Conservation (phyloP, 2,113 vertebrate genomes). For the Delphinapterus leucas region DNA sequence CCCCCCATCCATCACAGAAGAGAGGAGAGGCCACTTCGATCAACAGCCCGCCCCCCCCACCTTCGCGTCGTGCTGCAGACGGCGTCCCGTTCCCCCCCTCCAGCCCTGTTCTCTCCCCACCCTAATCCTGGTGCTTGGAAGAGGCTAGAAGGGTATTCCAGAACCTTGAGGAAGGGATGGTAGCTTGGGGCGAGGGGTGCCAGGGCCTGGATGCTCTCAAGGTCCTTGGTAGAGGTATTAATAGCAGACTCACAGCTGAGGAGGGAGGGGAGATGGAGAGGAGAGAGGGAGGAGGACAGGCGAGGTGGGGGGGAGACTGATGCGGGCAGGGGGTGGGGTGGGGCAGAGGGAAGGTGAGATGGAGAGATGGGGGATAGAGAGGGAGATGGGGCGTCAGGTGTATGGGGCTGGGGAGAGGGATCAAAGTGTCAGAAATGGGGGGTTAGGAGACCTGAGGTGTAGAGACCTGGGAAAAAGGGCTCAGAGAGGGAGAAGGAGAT, state of each 20-base stretch:
- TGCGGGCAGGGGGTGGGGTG: background rate
- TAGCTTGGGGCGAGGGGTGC: constrained; percentile 1
- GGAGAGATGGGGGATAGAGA: background rate
- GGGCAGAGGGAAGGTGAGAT: background rate
- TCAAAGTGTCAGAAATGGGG: background rate
- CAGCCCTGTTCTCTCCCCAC: background rate
- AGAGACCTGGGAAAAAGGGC: background rate
- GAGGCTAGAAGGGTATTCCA: constrained; percentile 44
- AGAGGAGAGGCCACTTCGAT: constrained; percentile 40
- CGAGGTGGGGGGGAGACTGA: background rate
- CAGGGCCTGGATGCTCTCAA: constrained; percentile 62
- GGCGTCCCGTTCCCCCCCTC: background rate
- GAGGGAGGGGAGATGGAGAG: constrained; percentile 32
- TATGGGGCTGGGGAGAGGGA: background rate
- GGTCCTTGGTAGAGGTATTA: constrained; percentile 72
- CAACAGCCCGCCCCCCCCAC: background rate
- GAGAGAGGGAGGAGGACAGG: constrained; percentile 15
- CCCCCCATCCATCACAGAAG: background rate
- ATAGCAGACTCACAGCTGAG: constrained; percentile 72
- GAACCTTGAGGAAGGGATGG: constrained; percentile 44
- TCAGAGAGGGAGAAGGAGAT: background rate
- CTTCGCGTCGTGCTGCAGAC: constrained; percentile 6
- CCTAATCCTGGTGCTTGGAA: background rate
- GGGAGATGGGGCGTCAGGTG: background rate
- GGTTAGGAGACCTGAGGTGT: background rate